Percentiles rank a stretch among this genome's conserved stretches.
Evolutionary conservation across 1,140 invertebrate genomes (phyloP).

Genomic region (Listronotus oregonensis): DNA sequence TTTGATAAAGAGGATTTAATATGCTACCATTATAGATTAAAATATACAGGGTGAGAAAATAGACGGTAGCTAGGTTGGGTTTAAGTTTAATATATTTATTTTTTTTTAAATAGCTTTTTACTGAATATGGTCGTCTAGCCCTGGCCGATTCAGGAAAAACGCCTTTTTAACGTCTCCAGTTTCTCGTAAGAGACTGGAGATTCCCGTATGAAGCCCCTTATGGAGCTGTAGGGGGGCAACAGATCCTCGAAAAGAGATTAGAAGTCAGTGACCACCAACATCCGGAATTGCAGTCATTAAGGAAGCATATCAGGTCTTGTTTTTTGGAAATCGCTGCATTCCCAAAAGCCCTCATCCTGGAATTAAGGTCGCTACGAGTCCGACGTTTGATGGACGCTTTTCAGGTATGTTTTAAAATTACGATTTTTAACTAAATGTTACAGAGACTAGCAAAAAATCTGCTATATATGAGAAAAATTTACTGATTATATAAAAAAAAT

Average conservation of each 20-base stretch:
- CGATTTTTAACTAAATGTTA: too few relatives aligned
- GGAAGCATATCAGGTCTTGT: conserved; percentile 92
- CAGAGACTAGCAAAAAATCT: too few relatives aligned
- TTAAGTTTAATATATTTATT: too few relatives aligned
- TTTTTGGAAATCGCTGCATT: conserved; percentile 96
- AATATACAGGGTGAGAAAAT: too few relatives aligned
- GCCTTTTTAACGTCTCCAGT: conserved; percentile 94
- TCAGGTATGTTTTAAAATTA: conserved; percentile 62
- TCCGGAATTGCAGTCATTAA: conserved; percentile 88
- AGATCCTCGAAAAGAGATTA: conserved; percentile 84
- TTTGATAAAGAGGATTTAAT: too few relatives aligned
- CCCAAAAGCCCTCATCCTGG: conserved; percentile 98
- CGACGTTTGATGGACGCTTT: conserved; percentile 93
- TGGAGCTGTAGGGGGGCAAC: conserved; percentile 85
- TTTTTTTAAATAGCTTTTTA: conserved; percentile 74
- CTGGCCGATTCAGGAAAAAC: conserved; percentile 87
- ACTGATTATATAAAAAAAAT: too few relatives aligned
- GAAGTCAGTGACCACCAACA: conserved; percentile 88
- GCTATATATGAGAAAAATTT: too few relatives aligned
- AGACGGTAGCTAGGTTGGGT: too few relatives aligned
- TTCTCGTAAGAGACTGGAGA: conserved; percentile 97
- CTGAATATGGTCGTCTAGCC: conserved; percentile 94
- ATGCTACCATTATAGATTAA: too few relatives aligned
- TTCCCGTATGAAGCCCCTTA: conserved; percentile 97
- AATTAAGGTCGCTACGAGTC: conserved; percentile 93